Base-by-base conservation (phyloP, 2,888 invertebrate species). In the Pasiphila rectangulata region DNA sequence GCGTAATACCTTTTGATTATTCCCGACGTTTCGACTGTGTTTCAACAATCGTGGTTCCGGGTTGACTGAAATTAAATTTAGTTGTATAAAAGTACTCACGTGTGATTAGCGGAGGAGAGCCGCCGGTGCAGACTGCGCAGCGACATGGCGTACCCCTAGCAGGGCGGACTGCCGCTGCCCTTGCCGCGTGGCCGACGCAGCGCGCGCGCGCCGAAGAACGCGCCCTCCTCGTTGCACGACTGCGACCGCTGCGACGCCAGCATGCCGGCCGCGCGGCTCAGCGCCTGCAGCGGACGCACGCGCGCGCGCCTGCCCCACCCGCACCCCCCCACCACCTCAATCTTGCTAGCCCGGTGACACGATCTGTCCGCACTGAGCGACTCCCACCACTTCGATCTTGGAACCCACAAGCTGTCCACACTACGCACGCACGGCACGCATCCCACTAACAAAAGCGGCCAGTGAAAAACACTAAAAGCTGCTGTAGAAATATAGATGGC, bases 141-240 rank as follows among this genome's bases (percentile, higher is more conserved):
- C 91, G 91, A 91, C 90, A 91, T 91, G 91, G 89, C 89, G 89
- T 89, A 87, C 88, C 89, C 89, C 89, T 89, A 89, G 89, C 89
- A 89, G 73, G 90, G 90, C 79, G 90, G 90, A 74, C 89, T 90
- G 67, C 89, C 86, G 84, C 83, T 90, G 69, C 86, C 85, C 74
- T 89, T 89, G 77, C 86, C 88, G 78, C 89, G 90, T 84, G 90
- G 90, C 89, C 84, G 83, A 75, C 90, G 85, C 68, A 89, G 80
- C 73, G 84, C 82, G 68, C 89, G 86, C 80, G 83, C 87, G 52
- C 88, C 89, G 80, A 89, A 89, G 77, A 88, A 89, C 64, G 89
- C 89, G 69, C 89, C 89, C 75, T 89, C 89, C 66, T 89, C 89
- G 87, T 86, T 89, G 74, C 89, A 89, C 59, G 89, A 89, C 76